phyloP scores from a whole-genome alignment of 2,888 invertebrate genomes.

The Pammene aurita region DNA sequence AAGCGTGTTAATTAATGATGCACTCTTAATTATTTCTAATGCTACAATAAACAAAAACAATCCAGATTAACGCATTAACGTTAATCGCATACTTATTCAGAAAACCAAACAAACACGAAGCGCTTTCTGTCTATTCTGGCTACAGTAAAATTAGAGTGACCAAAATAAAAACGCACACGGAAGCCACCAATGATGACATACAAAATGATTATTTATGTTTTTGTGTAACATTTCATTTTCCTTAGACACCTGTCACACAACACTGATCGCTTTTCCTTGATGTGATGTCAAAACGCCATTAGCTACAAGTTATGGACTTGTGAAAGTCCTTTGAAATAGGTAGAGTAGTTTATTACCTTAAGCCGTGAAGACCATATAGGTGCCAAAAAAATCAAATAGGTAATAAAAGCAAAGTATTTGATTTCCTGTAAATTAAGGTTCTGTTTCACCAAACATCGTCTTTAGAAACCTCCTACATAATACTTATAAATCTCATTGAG shows the following conservation, averaged over 20 bases:
- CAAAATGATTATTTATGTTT: conserved; percentile 31
- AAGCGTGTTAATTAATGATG: conserved; percentile 31
- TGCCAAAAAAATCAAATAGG: too few relatives aligned
- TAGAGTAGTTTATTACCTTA: conserved; percentile 7
- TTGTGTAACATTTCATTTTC: conserved; percentile 32
- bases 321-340: conserved; percentile 28
- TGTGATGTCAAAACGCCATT: conserved; percentile 30
- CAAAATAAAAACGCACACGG: conserved; percentile 35
- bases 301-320: conserved; percentile 30
- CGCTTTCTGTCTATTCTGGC: conserved; percentile 27
- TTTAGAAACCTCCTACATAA: too few relatives aligned
- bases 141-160: conserved; percentile 30
- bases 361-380: too few relatives aligned
- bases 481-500: too few relatives aligned
- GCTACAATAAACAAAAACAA: conserved; percentile 38
- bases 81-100: conserved; percentile 35
- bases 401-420: too few relatives aligned
- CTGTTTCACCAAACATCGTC: not conserved
- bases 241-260: conserved; percentile 24
- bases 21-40: conserved; percentile 18
- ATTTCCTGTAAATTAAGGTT: conserved; percentile 2
- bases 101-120: conserved; percentile 38
- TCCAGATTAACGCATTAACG: conserved; percentile 29
- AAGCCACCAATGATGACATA: conserved; percentile 40
- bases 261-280: conserved; percentile 36